Evolutionary conservation across 2,888 invertebrate species (phyloP).

Genomic region (Archaeoteleia sp.): DNA sequence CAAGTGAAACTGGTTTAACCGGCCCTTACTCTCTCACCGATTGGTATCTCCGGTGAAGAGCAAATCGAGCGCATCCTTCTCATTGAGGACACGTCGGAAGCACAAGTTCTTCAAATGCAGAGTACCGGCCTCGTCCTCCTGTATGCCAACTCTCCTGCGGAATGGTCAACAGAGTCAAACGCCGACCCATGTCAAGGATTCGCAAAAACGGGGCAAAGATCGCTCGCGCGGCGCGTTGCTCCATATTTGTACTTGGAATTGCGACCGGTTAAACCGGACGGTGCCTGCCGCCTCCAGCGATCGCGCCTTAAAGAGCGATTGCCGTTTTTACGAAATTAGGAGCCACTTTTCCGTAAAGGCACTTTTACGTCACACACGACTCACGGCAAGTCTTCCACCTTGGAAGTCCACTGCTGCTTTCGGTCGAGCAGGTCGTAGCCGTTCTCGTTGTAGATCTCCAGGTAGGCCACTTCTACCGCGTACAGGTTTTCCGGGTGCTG

Average conservation of each 20-base stretch:
- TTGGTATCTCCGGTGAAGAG: slow-evolving; percentile 76
- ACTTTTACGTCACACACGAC: slow-evolving; percentile 56
- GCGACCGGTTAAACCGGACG: slow-evolving; percentile 20
- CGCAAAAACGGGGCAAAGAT: slow-evolving; percentile 13
- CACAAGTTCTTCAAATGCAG: slow-evolving; percentile 76
- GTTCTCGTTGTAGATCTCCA: slow-evolving; percentile 78
- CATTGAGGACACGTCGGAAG: slow-evolving; percentile 74
- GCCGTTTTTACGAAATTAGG: slow-evolving; percentile 53
- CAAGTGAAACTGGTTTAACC: slow-evolving; percentile 47
- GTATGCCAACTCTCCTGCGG: slow-evolving; percentile 74
- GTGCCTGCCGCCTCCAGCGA: slow-evolving; percentile 10
- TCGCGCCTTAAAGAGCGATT: slow-evolving; percentile 30
- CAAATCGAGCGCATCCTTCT: slow-evolving; percentile 76
- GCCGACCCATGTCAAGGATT: slow-evolving; percentile 1
- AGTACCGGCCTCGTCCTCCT: slow-evolving; percentile 76
- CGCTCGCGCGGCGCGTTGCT: slow-evolving; percentile 16
- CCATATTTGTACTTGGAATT: slow-evolving; percentile 50
- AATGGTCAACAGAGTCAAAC: slow-evolving; percentile 24
- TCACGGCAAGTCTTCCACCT: slow-evolving; percentile 76
- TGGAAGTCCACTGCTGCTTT: slow-evolving; percentile 60
- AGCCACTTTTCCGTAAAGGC: slow-evolving; percentile 18
- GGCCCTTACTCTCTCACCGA: slow-evolving; percentile 69
- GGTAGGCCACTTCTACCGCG: slow-evolving; percentile 75
- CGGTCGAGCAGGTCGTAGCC: slow-evolving; percentile 77
- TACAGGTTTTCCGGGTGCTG: slow-evolving; percentile 69